Base-by-base conservation (phyloP, 2,113 vertebrate species). In the Plectropomus leopardus region DNA sequence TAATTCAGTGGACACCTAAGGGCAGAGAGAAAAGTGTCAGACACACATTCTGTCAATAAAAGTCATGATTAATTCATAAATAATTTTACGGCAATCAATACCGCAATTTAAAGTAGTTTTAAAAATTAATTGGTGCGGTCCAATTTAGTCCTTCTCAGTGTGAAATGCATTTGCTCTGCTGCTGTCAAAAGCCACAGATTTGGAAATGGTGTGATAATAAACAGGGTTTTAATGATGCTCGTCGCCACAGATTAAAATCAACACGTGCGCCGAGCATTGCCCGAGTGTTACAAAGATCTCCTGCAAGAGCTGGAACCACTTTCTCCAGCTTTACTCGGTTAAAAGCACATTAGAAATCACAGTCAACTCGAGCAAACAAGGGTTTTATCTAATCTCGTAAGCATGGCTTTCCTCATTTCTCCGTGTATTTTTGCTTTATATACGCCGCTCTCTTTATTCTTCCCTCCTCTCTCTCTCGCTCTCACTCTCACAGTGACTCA, bases 401-500 rank as follows among this genome's bases (percentile, higher is more conserved):
- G 64, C 6, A 1, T 23, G 26, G 64, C 78, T 81, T 63, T 79
- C n/a, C 66, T 73, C 68, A 63, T 75, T 79, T 67, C 73, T 63
- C 84, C 63, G 1, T 79, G 69, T 66, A 15, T 79, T 70, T 50
- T 60, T 69, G 45, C 76, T 82, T 64, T 21, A 76, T 72, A 69
- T 23, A 17, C 72, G 73, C 67, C 3, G 8, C 68, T 72, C 63
- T 68, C 54, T 57, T 61, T 73, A 58, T 84, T 80, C 72, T 17
- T 36, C 50, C 55, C 21, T 67, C 70, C 7, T 48, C 72, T 75
- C 53, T 53, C 71, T 36, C 23, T 59, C 60, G 3, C 60, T 70
- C 76, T 74, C 57, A 4, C 8, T 75, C 76, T 79, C 76, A 40
- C 78, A 47, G 67, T 91, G 89, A 90, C 90, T 92, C 88, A 87